phyloP scores from a whole-genome alignment of 2,888 invertebrate species.

The Belgica antarctica region DNA sequence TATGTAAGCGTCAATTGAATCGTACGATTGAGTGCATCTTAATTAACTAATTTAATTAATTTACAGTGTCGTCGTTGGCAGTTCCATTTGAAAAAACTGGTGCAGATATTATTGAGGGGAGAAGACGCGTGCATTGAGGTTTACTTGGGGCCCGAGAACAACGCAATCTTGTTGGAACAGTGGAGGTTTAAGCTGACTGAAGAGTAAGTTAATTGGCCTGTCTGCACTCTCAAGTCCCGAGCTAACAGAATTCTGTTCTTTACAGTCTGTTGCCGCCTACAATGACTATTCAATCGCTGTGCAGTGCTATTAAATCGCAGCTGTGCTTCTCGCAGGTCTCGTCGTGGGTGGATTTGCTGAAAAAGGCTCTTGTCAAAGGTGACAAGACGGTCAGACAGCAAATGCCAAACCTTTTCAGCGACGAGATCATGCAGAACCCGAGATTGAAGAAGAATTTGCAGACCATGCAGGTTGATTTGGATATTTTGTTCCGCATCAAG shows the following conservation, averaged over 20 bases:
- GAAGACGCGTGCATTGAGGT: slow-evolving; percentile 55
- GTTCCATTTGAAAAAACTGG: slow-evolving; percentile 54
- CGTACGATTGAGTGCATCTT: background rate
- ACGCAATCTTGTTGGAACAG: slow-evolving; percentile 54
- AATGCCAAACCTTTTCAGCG: slow-evolving; percentile 48
- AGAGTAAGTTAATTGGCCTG: slow-evolving; percentile 50
- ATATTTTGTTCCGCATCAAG: slow-evolving; percentile 54
- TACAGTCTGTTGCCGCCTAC: slow-evolving; percentile 57
- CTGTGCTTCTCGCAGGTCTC: slow-evolving; percentile 95
- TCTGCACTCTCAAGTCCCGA: background rate
- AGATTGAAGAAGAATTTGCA: slow-evolving; percentile 56
- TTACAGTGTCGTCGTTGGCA: slow-evolving; percentile 53
- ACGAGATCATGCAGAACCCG: slow-evolving; percentile 54
- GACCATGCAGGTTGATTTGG: slow-evolving; percentile 51
- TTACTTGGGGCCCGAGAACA: slow-evolving; percentile 53
- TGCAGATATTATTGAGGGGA: slow-evolving; percentile 52
- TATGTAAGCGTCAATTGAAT: slow-evolving; percentile 49
- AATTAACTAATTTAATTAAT: background rate
- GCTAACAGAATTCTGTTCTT: slow-evolving; percentile 10
- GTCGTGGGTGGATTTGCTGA: slow-evolving; percentile 69
- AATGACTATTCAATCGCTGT: slow-evolving; percentile 66
- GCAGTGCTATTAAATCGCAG: slow-evolving; percentile 91
- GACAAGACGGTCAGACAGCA: slow-evolving; percentile 27
- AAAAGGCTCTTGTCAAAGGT: slow-evolving; percentile 47
- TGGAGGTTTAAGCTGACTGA: slow-evolving; percentile 54